phyloP scores from a whole-genome alignment of 2,888 invertebrate genomes.

The Apodemia zela region DNA sequence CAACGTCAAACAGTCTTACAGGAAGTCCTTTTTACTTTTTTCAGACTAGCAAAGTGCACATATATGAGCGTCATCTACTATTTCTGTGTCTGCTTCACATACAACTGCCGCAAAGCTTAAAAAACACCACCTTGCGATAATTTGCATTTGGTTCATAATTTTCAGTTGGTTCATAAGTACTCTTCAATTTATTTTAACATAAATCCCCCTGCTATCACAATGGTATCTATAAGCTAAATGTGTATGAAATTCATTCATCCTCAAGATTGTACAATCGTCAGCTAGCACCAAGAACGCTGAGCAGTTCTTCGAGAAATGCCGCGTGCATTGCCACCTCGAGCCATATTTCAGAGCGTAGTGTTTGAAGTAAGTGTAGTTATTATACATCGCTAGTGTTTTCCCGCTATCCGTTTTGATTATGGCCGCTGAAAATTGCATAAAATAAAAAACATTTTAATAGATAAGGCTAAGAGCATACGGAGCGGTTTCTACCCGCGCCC shows the following conservation, averaged over 20 bases:
- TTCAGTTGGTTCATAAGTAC: too few species aligned
- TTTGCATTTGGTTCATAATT: too few species aligned
- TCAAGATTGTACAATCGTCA: constrained; percentile 25
- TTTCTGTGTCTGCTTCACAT: too few species aligned
- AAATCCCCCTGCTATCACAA: constrained; percentile 13
- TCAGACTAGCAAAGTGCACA: too few species aligned
- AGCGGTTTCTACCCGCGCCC: too few species aligned
- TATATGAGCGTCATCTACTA: too few species aligned
- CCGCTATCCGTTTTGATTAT: constrained; percentile 33
- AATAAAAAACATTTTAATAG: background rate
- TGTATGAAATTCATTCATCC: constrained; percentile 23
- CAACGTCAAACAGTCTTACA: too few species aligned
- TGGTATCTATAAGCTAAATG: constrained; percentile 25
- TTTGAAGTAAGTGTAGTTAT: constrained; percentile 34
- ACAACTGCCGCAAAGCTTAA: too few species aligned
- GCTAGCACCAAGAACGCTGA: constrained; percentile 28
- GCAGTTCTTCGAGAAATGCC: constrained; percentile 35
- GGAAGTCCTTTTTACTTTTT: too few species aligned
- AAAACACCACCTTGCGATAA: too few species aligned
- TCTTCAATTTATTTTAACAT: constrained; percentile 1
- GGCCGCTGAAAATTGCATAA: constrained; percentile 27
- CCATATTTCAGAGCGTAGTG: constrained; percentile 35
- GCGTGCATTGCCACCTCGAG: constrained; percentile 39
- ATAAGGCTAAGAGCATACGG: too few species aligned
- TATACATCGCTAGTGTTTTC: constrained; percentile 32